Conservation (phyloP, 2,113 vertebrate species). For the Dromas ardeola region DNA sequence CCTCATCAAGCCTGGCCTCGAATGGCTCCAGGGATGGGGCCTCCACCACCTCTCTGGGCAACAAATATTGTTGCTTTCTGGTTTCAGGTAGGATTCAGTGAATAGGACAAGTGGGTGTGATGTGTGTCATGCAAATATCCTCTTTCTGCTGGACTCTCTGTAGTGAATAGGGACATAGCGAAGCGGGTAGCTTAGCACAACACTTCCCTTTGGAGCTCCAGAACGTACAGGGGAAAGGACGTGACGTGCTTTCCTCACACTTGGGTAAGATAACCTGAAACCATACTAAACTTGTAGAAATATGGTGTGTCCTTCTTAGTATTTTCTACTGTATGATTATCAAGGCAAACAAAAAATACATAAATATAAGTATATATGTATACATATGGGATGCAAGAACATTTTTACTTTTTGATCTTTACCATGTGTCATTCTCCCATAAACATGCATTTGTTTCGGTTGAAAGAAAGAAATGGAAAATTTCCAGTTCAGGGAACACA, state of each 20-base stretch:
- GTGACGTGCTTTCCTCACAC: background rate
- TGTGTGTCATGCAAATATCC: slow-evolving; percentile 61
- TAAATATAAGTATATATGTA: background rate
- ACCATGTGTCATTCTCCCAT: background rate
- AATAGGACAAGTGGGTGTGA: background rate
- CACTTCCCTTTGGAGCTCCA: background rate
- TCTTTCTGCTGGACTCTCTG: background rate
- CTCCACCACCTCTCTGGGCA: no score
- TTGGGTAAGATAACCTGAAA: slow-evolving; percentile 34
- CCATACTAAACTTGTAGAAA: background rate
- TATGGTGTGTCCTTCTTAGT: background rate
- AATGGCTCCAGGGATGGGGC: no score
- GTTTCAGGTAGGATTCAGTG: background rate
- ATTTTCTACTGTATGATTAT: background rate
- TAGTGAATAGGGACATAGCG: background rate
- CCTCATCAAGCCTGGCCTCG: no score
- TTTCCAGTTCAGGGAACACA: background rate
- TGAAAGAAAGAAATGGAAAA: background rate
- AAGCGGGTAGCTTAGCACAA: background rate
- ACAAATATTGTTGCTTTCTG: background rate
- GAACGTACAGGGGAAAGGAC: background rate
- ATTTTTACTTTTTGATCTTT: background rate
- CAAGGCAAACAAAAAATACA: background rate
- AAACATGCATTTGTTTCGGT: background rate
- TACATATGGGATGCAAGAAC: background rate